phyloP scores from a whole-genome alignment of 2,888 invertebrate species.

The Hybos culiciformis region DNA sequence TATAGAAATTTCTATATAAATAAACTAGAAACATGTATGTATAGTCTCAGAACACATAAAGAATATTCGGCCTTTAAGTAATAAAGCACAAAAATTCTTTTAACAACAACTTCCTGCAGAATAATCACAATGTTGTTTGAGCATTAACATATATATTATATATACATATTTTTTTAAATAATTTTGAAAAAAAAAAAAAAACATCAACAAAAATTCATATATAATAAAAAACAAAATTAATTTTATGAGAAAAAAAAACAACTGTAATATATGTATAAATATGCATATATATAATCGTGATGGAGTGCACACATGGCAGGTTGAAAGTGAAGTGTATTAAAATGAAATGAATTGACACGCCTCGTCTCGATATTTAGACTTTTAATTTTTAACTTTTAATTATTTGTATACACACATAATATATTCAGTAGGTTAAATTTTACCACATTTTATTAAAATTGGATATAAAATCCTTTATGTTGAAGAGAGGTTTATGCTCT shows the following conservation, averaged over 20 bases:
- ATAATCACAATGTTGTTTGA: not conserved
- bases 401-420: not conserved
- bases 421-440: not conserved
- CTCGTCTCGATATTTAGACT: not conserved
- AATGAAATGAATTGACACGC: not conserved
- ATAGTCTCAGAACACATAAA: no score
- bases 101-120: no score
- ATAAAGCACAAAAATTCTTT: no score
- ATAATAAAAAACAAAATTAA: not conserved
- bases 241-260: not conserved
- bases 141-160: not conserved
- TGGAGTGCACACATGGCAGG: not conserved
- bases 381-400: not conserved
- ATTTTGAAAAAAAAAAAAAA: no score
- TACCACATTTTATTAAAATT: not conserved
- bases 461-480: not conserved
- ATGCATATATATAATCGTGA: no score
- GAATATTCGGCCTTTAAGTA: no score
- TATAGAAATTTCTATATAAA: no score
- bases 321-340: not conserved
- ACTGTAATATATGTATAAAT: no score
- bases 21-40: no score
- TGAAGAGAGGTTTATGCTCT: not conserved
- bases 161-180: no score
- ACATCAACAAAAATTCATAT: not conserved